Conservation (phyloP, 30 jellyfish, hydroid and myxozoan species). For the Aurelia aurita region DNA sequence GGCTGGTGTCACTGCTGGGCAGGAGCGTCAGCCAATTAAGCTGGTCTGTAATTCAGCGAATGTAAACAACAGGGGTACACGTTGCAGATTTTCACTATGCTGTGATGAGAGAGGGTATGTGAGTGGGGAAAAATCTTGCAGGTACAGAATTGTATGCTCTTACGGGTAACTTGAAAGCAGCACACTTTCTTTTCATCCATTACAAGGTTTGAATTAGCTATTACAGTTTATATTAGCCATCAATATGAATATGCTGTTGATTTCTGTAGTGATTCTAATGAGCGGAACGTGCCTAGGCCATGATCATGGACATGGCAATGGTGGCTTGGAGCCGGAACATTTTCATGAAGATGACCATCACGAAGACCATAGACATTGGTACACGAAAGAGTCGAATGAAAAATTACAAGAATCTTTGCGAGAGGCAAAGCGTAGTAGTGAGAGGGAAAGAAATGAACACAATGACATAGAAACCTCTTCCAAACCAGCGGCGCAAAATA, state of each 20-base stretch:
- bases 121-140: not conserved
- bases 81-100: slow-evolving; percentile 26
- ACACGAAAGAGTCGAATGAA: slow-evolving; percentile 88
- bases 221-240: no score
- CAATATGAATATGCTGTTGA: no score
- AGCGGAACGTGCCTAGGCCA: slow-evolving; percentile 23
- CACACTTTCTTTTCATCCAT: no score
- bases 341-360: slow-evolving; percentile 76
- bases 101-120: not conserved
- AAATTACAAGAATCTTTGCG: slow-evolving; percentile 47
- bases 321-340: slow-evolving; percentile 16
- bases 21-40: not conserved
- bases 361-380: slow-evolving; percentile 82
- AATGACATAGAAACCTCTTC: not conserved
- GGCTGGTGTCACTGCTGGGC: no score
- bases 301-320: slow-evolving; percentile 48
- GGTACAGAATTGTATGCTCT: not conserved
- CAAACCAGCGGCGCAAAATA: slow-evolving; percentile 6
- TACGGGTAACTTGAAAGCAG: not conserved
- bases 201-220: no score
- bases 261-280: no score
- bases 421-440: not conserved
- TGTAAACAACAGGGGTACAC: slow-evolving; percentile 17
- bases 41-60: slow-evolving; percentile 19
- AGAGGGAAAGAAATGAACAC: not conserved